Evolutionary conservation across 2,888 invertebrate genomes (phyloP).

Genomic region (Halictus quadricinctus): DNA sequence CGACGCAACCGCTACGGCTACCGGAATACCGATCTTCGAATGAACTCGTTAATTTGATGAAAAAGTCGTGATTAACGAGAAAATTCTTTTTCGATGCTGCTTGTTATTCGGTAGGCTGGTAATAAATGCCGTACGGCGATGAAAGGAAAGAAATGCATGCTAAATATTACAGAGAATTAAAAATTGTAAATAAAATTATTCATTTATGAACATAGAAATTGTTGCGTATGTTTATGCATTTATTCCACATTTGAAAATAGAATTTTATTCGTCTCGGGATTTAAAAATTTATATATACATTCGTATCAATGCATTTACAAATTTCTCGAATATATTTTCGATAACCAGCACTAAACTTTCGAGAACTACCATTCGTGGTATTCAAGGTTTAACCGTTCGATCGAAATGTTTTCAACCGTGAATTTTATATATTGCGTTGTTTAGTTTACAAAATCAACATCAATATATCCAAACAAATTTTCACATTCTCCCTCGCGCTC

Average conservation of each 20-base stretch:
- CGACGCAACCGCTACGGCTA: not conserved
- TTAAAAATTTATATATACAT: not conserved
- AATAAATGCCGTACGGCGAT: not conserved
- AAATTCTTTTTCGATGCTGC: not conserved
- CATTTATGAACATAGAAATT: not conserved
- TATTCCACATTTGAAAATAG: not conserved
- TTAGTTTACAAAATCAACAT: not conserved
- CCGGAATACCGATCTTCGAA: conserved; percentile 14
- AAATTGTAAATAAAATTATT: not conserved
- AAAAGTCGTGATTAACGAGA: not conserved
- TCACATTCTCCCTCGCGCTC: not conserved
- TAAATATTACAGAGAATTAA: not conserved
- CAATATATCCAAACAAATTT: not conserved
- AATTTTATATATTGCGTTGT: not conserved
- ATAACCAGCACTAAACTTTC: not conserved
- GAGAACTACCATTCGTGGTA: not conserved
- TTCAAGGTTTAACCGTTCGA: not conserved
- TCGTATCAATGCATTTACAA: not conserved
- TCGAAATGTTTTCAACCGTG: not conserved
- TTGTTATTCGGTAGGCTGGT: not conserved
- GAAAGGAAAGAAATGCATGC: not conserved
- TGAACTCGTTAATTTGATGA: conserved; percentile 14
- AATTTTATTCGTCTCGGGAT: not conserved
- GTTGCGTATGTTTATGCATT: not conserved
- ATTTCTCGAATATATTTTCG: not conserved